phyloP scores from a whole-genome alignment of 2,888 invertebrate genomes.

The Spicauda simplicius region DNA sequence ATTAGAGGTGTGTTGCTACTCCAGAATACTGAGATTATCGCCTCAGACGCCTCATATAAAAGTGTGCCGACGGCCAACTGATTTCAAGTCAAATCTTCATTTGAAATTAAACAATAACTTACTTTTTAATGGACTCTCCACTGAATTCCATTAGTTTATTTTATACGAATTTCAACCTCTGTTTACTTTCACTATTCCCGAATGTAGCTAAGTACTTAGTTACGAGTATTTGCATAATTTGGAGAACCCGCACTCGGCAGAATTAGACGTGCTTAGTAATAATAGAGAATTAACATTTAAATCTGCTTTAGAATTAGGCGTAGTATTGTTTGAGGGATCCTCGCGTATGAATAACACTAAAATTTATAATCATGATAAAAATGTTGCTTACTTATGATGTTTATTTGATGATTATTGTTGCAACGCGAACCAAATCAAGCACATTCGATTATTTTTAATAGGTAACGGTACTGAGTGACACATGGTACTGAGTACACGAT shows the following conservation, averaged over 20 bases:
- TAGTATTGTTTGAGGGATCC: constrained; percentile 3
- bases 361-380: not conserved
- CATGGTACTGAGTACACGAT: too few species aligned
- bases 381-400: too few species aligned
- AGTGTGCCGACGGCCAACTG: too few species aligned
- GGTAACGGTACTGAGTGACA: too few species aligned
- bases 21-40: too few species aligned
- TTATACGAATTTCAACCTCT: not conserved
- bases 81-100: too few species aligned
- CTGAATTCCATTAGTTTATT: not conserved
- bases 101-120: too few species aligned
- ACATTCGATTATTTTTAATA: too few species aligned
- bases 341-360: not conserved
- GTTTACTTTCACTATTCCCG: constrained; percentile 7
- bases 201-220: constrained; percentile 11
- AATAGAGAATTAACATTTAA: constrained; percentile 14
- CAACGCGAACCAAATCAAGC: too few species aligned
- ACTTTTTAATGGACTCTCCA: not conserved
- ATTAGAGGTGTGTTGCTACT: too few species aligned
- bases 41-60: too few species aligned
- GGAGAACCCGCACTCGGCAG: constrained; percentile 4
- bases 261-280: constrained; percentile 17
- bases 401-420: too few species aligned
- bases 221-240: constrained; percentile 17
- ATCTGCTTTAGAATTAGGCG: constrained; percentile 2